Conservation (phyloP, 2,888 invertebrate species). For the Gryllus longicercus region DNA sequence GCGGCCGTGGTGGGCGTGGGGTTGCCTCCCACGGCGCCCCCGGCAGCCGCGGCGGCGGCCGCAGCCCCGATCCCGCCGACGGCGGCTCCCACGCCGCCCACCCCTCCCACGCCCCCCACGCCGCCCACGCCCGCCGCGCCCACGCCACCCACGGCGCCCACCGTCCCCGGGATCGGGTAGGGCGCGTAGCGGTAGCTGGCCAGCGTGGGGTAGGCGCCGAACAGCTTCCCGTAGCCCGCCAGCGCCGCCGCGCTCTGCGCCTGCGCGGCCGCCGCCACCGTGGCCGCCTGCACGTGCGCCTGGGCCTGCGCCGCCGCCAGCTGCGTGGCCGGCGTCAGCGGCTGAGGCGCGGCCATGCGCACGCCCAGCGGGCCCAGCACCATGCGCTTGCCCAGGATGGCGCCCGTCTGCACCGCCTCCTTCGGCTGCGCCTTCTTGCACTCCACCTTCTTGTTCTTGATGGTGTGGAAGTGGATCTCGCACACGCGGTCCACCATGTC, state of each 20-base stretch:
- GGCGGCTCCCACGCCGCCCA: too few species aligned
- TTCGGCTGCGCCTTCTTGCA: constrained; percentile 91
- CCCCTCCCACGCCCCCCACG: constrained; percentile 47
- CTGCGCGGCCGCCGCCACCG: constrained; percentile 53
- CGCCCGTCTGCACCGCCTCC: constrained; percentile 74
- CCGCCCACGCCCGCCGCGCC: constrained; percentile 51
- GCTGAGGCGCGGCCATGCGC: constrained; percentile 62
- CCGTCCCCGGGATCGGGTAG: constrained; percentile 56
- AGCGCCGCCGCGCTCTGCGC: constrained; percentile 60
- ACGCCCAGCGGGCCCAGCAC: constrained; percentile 57
- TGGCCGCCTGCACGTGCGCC: constrained; percentile 47
- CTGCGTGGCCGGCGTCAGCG: constrained; percentile 55
- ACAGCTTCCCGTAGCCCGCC: constrained; percentile 63
- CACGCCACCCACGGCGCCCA: constrained; percentile 49
- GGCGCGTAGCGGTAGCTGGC: constrained; percentile 61
- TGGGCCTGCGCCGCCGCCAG: constrained; percentile 48
- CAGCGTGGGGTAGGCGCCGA: constrained; percentile 59
- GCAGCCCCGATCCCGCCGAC: constrained; percentile 40
- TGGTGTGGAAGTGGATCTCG: constrained; percentile 88
- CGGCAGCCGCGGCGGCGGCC: constrained; percentile 49
- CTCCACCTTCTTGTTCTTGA: constrained; percentile 87
- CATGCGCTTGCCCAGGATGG: constrained; percentile 65
- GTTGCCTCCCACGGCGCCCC: constrained; percentile 46
- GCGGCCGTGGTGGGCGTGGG: constrained; percentile 51
- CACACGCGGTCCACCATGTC: constrained; percentile 90